Percentiles rank a stretch among this genome's conserved stretches.
Evolutionary conservation across 35 echinoderm and acorn worm genomes (phyloP).

Genomic region (Hemicentrotus pulcherrimus): DNA sequence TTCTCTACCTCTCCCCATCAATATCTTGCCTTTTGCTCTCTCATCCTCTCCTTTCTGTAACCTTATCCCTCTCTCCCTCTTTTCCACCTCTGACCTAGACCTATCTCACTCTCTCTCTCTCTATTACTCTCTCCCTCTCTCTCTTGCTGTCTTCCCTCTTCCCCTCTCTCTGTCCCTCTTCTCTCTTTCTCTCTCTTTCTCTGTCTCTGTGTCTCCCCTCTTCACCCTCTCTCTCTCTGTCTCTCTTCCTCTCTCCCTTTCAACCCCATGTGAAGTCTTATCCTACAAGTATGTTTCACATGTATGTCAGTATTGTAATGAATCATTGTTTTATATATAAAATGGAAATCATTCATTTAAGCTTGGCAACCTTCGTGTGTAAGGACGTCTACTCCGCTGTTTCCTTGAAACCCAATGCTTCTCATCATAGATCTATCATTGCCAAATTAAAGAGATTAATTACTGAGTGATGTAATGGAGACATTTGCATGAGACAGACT

Average conservation of each 20-base stretch:
- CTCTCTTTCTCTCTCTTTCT: not conserved
- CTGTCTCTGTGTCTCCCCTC: not conserved
- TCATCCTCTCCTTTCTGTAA: no score
- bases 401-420: not conserved
- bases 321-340: not conserved
- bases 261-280: not conserved
- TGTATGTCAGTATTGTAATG: not conserved
- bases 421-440: not conserved
- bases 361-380: not conserved
- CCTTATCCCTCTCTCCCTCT: no score
- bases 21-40: no score
- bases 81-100: no score
- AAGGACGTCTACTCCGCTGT: not conserved
- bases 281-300: not conserved
- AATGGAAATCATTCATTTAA: conserved; percentile 24
- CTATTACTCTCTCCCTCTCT: not conserved
- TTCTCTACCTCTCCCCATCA: no score
- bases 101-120: no score
- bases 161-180: not conserved
- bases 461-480: not conserved
- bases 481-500: not conserved
- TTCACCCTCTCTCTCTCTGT: not conserved
- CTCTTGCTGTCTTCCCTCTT: not conserved
- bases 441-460: not conserved
- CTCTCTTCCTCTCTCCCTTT: not conserved